Evolutionary conservation across 1,140 invertebrate genomes (phyloP).

Genomic region (Acyrthosiphon pisum): DNA sequence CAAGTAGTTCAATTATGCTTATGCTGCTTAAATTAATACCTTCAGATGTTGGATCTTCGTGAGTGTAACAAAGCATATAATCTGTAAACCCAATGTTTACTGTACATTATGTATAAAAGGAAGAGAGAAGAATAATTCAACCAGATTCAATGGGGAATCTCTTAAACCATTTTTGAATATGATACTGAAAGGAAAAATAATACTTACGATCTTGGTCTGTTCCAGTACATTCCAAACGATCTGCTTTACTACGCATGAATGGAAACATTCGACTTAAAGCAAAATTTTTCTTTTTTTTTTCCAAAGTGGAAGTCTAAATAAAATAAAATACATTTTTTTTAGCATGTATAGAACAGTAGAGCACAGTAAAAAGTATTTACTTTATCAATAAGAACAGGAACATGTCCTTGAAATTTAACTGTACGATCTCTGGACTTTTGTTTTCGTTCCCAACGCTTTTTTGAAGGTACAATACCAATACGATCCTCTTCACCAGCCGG

Average conservation of each 20-base stretch:
- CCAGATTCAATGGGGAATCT: slow-evolving; percentile 38
- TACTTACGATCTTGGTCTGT: slow-evolving; percentile 70
- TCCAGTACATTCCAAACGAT: slow-evolving; percentile 91
- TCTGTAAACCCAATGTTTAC: slow-evolving; percentile 70
- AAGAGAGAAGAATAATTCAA: slow-evolving; percentile 52
- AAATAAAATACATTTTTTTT: background rate
- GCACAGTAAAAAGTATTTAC: background rate
- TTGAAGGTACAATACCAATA: slow-evolving; percentile 87
- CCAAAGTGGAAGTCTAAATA: slow-evolving; percentile 80
- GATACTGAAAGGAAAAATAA: background rate
- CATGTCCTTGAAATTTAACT: slow-evolving; percentile 95
- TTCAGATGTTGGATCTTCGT: slow-evolving; percentile 86
- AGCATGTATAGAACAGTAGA: background rate
- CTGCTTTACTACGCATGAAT: slow-evolving; percentile 98
- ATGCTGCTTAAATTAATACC: slow-evolving; percentile 70
- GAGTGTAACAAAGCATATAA: slow-evolving; percentile 91
- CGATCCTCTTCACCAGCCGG: slow-evolving; percentile 69
- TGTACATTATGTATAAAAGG: slow-evolving; percentile 65
- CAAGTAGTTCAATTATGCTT: slow-evolving; percentile 62
- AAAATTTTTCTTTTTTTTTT: slow-evolving; percentile 97
- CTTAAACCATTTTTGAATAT: slow-evolving; percentile 43
- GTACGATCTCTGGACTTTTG: slow-evolving; percentile 94
- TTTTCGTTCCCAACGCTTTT: slow-evolving; percentile 92
- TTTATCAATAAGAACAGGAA: slow-evolving; percentile 70
- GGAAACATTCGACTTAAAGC: slow-evolving; percentile 97